Base-by-base conservation (phyloP, 92 coral and sea anemone species). In the Phenganax subtilis region DNA sequence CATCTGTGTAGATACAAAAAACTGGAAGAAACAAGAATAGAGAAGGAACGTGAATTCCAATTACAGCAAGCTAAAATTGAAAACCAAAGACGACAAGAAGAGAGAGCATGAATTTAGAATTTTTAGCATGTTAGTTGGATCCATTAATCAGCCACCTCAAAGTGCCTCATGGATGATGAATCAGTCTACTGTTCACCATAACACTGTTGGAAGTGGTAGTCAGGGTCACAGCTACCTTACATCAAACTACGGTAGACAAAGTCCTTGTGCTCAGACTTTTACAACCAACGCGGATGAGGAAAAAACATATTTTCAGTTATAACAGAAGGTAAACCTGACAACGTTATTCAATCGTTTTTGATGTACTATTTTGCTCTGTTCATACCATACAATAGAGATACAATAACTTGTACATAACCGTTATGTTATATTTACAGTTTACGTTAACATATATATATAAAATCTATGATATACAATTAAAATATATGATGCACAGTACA, bases 21-120 rank as follows among this genome's bases (percentile, higher is more conserved):
- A 71, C 64, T 71, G 80, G 85, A 80, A 70, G 85, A 85, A 54
- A 51, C 12, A 17, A 71, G 82, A 57, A 17, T 57, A 20, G 64
- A 71, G 47, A 68, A 69, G 62, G 88, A 85, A 58, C 62, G 57
- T 25, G 75, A 69, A 78, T 80, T 85, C 37, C 80, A 72, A 54
- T 15, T 85, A 12, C 12, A 80, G 71, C 81, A 85, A 65, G 74
- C 61, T n/a, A 57, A 64, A 53, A 27, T 80, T 17, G 88, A 85
- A 53, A 74, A 71, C 44, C 77, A 78, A 25, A 69, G 84, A 69
- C 73, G 85, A 44, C 31, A 84, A 51, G 81, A 85, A 55, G 85
- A 80, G 30, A 52, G 88, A 85, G 64, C 85, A 85, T 59, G 85
- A 80, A 47, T 68, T 85, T 37, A 51, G 61, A 51, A 63, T 85